Conservation (phyloP, 2,113 vertebrate genomes). For the Dipodomys ordii region DNA sequence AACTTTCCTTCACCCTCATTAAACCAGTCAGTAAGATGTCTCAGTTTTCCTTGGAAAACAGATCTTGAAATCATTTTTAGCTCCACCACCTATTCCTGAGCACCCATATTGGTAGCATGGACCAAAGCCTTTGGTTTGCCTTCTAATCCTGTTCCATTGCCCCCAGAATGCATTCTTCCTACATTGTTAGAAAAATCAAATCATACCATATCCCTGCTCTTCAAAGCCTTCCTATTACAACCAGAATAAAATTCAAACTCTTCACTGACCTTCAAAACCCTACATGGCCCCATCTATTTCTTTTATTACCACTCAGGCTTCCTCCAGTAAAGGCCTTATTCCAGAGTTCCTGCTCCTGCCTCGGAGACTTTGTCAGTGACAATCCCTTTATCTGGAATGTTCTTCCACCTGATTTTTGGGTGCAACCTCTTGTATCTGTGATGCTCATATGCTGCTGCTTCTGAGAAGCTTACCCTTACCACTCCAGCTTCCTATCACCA, state of each 20-base stretch:
- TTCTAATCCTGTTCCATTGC: background rate
- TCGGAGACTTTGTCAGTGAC: background rate
- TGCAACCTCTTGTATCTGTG: background rate
- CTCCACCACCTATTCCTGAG: background rate
- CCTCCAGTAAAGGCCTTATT: background rate
- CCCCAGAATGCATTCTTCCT: background rate
- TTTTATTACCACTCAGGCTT: background rate
- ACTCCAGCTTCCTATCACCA: background rate
- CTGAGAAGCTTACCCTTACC: background rate
- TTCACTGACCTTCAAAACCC: background rate
- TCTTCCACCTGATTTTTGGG: background rate
- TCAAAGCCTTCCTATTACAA: background rate
- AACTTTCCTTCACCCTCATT: background rate
- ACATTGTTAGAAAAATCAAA: background rate
- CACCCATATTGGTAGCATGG: background rate
- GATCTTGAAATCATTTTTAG: background rate
- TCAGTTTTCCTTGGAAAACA: constrained; percentile 25
- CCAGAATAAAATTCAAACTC: constrained; percentile 30
- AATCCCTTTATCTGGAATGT: background rate
- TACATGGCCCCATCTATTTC: background rate
- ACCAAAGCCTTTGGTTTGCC: background rate
- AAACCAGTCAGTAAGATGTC: background rate
- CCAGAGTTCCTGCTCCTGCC: background rate
- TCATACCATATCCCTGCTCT: background rate
- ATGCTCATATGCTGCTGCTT: background rate